Evolutionary conservation across 1,140 invertebrate species (phyloP).

Genomic region (Lamellibrachia luymesi): DNA sequence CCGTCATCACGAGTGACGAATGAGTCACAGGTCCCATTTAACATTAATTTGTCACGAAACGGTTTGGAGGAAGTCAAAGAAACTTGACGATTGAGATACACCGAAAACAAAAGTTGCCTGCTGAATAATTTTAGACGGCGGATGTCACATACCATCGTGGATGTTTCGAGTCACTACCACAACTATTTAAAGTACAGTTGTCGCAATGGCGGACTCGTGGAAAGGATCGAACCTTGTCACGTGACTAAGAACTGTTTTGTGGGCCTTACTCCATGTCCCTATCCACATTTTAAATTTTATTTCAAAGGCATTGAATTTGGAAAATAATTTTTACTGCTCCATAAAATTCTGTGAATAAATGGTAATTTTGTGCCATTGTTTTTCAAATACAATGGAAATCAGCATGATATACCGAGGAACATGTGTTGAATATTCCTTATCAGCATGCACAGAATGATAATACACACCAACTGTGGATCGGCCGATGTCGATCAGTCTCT

Average conservation of each 20-base stretch:
- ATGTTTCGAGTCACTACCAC: slow-evolving; percentile 39
- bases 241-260: slow-evolving; percentile 28
- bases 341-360: no score
- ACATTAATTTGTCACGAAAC: background rate
- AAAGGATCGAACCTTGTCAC: slow-evolving; percentile 38
- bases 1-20: background rate
- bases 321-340: no score
- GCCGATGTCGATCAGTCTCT: no score
- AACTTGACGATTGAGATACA: background rate
- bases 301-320: background rate
- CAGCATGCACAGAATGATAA: no score
- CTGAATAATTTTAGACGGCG: slow-evolving; percentile 11
- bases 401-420: no score
- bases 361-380: no score
- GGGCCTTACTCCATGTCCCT: background rate
- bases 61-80: background rate
- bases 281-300: background rate
- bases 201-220: slow-evolving; percentile 38
- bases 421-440: no score
- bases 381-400: no score
- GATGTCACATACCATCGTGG: slow-evolving; percentile 48
- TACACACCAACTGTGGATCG: no score
- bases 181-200: slow-evolving; percentile 28
- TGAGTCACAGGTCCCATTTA: background rate
- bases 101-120: background rate